phyloP scores from a whole-genome alignment of 2,797 vertebrate genomes.

The Xenentodon cancila region DNA sequence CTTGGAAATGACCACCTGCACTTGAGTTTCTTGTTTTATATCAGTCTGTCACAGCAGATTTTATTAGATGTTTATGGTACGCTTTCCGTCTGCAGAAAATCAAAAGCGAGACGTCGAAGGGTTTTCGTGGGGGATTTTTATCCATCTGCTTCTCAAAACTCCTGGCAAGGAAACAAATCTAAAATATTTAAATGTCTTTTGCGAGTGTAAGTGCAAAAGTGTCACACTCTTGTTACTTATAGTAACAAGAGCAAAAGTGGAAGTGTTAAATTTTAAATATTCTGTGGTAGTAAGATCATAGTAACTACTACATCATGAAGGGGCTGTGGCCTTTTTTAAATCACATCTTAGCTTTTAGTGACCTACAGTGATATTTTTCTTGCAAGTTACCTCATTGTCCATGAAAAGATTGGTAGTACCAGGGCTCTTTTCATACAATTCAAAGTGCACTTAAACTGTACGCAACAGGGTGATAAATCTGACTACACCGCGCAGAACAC shows the following conservation, averaged over 20 bases:
- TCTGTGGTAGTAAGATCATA: not conserved
- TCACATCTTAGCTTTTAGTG: constrained; percentile 1
- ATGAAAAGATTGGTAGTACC: constrained; percentile 6
- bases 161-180: too few relatives aligned
- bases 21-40: too few relatives aligned
- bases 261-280: constrained; percentile 1
- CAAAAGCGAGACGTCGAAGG: too few relatives aligned
- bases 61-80: too few relatives aligned
- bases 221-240: not conserved
- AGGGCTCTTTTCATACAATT: constrained; percentile 9
- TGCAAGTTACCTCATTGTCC: constrained; percentile 1
- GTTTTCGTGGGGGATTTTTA: too few relatives aligned
- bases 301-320: not conserved
- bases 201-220: not conserved
- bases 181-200: not conserved
- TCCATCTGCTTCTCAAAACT: too few relatives aligned
- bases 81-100: too few relatives aligned
- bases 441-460: constrained; percentile 2
- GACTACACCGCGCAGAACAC: not conserved
- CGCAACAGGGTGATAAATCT: constrained; percentile 17
- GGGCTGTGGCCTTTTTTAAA: not conserved
- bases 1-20: too few relatives aligned
- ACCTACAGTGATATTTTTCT: constrained; percentile 6
- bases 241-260: not conserved
- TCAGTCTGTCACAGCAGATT: too few relatives aligned